Base-by-base conservation (phyloP, 2,113 vertebrate genomes). In the Chaetorhynchus papuensis region DNA sequence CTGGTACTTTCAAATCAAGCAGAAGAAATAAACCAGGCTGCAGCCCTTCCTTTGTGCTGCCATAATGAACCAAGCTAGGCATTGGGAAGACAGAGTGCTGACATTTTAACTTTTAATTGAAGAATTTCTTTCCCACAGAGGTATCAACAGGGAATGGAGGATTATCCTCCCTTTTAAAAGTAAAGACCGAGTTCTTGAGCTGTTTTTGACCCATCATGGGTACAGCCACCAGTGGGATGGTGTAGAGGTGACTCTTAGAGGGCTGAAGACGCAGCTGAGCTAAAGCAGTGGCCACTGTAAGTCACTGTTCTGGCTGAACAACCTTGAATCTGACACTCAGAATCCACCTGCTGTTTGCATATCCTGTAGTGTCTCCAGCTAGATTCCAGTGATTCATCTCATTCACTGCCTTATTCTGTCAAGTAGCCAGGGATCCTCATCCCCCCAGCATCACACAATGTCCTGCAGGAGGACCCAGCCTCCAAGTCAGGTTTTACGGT, bases 81-180 rank as follows among this genome's bases (percentile, higher is more conserved):
- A 68, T 57, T 23, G 80, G 54, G 59, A 92, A 93, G 59, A 89
- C 30, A 53, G 72, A 89, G 60, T 41, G 69, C 41, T 93, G 89
- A 90, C 79, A 91, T 94, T 93, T 92, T 69, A 91, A 92, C 44
- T 69, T 90, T 42, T 70, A 76, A 85, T n/a, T 74, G 59, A 94
- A 90, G 52, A 77, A 37, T 61, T 89, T 87, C 65, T 93, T 77
- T 42, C 64, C 30, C 37, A 53, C 18, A 35, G 77, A 72, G 23
- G 26, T 64, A 33, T 61, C 39, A 75, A 44, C 33, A 85, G 37
- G 13, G 50, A 71, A 75, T 1, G 7, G 49, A 81, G n/a, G 45
- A 60, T 72, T 44, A 61, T 47, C 52, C 30, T 66, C 15, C 26
- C 15, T 33, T 91, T 93, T 33, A 68, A 81, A 91, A 77, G 22